Conservation (phyloP, 2,888 invertebrate species). For the Conomelus anceps region DNA sequence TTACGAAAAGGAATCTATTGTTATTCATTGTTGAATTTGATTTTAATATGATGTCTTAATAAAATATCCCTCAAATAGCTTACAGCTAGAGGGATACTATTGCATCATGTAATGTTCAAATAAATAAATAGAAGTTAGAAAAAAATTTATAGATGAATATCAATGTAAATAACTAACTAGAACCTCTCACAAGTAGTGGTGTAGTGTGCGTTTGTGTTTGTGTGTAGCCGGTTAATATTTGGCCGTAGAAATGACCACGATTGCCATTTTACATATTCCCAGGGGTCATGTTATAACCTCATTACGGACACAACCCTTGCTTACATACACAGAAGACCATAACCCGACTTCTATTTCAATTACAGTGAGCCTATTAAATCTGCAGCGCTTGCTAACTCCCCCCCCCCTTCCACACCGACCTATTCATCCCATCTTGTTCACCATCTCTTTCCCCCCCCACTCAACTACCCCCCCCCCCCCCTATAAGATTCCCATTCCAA, state of each 20-base stretch:
- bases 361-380: neutral
- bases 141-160: too few relatives aligned
- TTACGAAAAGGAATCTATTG: too few relatives aligned
- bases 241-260: neutral
- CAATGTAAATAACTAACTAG: neutral
- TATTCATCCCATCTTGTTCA: too few relatives aligned
- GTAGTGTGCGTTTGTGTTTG: neutral
- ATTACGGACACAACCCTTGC: neutral
- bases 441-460: neutral
- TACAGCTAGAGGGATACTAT: too few relatives aligned
- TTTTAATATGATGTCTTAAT: too few relatives aligned
- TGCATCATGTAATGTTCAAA: too few relatives aligned
- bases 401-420: too few relatives aligned
- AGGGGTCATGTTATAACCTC: conserved; percentile 9
- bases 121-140: too few relatives aligned
- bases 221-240: neutral
- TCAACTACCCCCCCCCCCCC: neutral
- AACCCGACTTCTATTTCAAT: neutral
- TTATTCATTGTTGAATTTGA: too few relatives aligned
- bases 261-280: neutral
- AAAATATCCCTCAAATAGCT: too few relatives aligned
- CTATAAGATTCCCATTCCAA: neutral
- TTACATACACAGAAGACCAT: neutral
- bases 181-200: neutral
- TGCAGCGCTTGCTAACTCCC: neutral